phyloP scores from a whole-genome alignment of 2,888 invertebrate species.

The Merodon equestris region DNA sequence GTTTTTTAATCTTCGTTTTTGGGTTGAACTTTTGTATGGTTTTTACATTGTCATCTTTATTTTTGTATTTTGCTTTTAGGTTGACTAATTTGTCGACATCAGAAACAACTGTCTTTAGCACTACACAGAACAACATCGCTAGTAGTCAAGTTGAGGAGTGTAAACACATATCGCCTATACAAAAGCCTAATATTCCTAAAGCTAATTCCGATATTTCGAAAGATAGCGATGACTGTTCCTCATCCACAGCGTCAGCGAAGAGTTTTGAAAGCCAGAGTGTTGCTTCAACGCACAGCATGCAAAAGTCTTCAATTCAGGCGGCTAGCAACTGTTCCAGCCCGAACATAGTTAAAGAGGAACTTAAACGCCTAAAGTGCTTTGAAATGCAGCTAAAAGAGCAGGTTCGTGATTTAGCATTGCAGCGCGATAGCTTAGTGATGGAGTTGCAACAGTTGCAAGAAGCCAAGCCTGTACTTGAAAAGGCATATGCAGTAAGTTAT shows the following conservation, averaged over 20 bases:
- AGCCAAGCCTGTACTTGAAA: conserved; percentile 78
- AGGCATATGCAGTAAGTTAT: conserved; percentile 78
- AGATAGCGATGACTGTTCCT: conserved; percentile 74
- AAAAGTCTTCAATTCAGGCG: conserved; percentile 71
- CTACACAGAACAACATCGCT: conserved; percentile 69
- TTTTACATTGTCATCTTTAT: neutral
- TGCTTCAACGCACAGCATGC: conserved; percentile 75
- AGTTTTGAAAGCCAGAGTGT: conserved; percentile 77
- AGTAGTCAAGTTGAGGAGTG: conserved; percentile 31
- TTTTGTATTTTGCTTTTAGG: conserved; percentile 22
- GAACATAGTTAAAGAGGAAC: conserved; percentile 76
- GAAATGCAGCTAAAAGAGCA: conserved; percentile 78
- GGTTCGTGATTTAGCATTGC: conserved; percentile 77
- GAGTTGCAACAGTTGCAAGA: conserved; percentile 79
- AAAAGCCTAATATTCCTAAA: conserved; percentile 72
- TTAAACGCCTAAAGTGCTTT: conserved; percentile 77
- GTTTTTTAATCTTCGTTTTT: no score
- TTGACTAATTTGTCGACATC: conserved; percentile 76
- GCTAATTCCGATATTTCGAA: conserved; percentile 69
- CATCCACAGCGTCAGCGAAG: conserved; percentile 76
- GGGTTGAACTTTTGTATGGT: no score
- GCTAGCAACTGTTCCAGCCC: conserved; percentile 73
- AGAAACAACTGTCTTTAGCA: conserved; percentile 77
- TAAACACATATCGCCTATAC: conserved; percentile 74
- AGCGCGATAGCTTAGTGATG: conserved; percentile 79